phyloP scores from a whole-genome alignment of 1,140 invertebrate genomes.

The Wiebesia pumilae region DNA sequence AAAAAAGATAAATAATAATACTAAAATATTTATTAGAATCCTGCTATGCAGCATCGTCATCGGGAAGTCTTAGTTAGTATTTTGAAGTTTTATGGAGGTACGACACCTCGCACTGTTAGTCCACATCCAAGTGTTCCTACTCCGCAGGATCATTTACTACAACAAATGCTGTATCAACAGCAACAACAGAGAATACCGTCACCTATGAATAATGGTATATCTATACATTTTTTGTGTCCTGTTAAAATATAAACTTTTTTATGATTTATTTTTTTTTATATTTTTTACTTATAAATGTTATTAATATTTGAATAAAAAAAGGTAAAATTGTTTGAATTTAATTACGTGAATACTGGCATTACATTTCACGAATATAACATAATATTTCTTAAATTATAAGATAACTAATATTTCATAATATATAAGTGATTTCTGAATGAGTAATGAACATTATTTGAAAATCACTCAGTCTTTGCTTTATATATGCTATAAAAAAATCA shows the following conservation, averaged over 20 bases:
- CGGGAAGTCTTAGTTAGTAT: conserved; percentile 84
- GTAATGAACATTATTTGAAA: neutral
- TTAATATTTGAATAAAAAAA: conserved; percentile 39
- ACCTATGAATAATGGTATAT: conserved; percentile 73
- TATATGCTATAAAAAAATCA: too few relatives aligned
- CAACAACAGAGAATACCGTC: conserved; percentile 73
- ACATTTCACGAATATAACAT: neutral
- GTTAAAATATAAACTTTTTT: neutral
- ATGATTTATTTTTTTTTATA: conserved; percentile 8
- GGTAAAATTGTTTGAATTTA: neutral
- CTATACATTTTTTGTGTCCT: conserved; percentile 16
- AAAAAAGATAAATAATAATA: neutral
- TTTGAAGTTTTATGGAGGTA: conserved; percentile 76
- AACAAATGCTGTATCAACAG: conserved; percentile 70
- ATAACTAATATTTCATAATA: neutral
- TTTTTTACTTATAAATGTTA: conserved; percentile 16
- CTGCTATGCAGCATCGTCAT: conserved; percentile 81
- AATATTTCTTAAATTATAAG: neutral
- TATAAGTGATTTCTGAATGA: neutral
- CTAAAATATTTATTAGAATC: conserved; percentile 74
- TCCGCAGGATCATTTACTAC: conserved; percentile 70
- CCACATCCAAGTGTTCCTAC: conserved; percentile 70
- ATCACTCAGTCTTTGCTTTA: neutral
- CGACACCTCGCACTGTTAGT: conserved; percentile 74
- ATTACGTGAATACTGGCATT: neutral